Conservation (phyloP, 2,888 invertebrate genomes). For the Ephialtes manifestator region DNA sequence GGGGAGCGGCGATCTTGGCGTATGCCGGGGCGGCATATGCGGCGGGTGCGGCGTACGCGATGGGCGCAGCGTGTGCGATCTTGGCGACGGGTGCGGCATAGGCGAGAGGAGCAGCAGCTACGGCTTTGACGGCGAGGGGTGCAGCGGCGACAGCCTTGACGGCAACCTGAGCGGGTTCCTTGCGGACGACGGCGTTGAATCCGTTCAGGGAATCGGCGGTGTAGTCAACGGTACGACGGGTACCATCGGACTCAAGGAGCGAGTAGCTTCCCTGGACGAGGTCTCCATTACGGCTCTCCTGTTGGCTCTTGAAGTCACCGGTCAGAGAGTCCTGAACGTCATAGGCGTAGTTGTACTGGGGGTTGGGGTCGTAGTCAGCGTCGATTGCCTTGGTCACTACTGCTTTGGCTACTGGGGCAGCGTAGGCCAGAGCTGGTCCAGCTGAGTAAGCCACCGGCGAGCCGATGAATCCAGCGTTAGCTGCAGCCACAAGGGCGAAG, state of each 20-base stretch:
- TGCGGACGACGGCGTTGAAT: conserved; percentile 71
- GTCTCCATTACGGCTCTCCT: conserved; percentile 74
- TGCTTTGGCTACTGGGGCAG: conserved; percentile 77
- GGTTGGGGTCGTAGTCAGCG: conserved; percentile 82
- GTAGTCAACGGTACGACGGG: conserved; percentile 74
- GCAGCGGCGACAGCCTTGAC: conserved; percentile 83
- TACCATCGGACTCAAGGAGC: conserved; percentile 85
- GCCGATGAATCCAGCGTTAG: conserved; percentile 86
- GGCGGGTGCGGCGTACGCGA: conserved; percentile 67
- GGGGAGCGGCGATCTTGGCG: conserved; percentile 42
- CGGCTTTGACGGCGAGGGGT: conserved; percentile 70
- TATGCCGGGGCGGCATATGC: conserved; percentile 67
- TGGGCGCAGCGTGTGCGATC: conserved; percentile 71
- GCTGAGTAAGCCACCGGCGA: conserved; percentile 80
- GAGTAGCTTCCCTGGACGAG: conserved; percentile 81
- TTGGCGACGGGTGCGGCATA: conserved; percentile 69
- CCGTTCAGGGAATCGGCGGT: conserved; percentile 73
- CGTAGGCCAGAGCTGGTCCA: conserved; percentile 77
- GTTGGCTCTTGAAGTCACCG: conserved; percentile 75
- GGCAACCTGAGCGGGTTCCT: conserved; percentile 72
- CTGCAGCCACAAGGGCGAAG: conserved; percentile 84
- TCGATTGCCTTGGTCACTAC: conserved; percentile 80
- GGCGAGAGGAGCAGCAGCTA: conserved; percentile 79
- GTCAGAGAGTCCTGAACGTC: conserved; percentile 77
- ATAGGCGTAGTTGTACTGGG: conserved; percentile 83